phyloP scores from a whole-genome alignment of 2,888 invertebrate species.

The Coelopa pilipes region DNA sequence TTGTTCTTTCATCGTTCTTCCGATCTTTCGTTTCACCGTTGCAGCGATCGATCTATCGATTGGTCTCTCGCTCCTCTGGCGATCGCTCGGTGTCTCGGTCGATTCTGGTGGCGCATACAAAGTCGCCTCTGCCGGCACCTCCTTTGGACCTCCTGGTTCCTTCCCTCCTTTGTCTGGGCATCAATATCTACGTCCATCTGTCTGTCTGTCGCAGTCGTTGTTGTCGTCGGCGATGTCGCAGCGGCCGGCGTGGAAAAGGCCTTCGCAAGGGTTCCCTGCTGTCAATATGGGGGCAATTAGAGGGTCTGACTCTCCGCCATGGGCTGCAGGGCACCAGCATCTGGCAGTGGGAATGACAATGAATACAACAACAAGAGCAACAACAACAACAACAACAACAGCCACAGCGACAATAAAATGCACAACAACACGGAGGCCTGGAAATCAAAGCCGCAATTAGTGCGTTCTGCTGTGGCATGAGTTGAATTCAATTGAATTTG shows the following conservation, averaged over 20 bases:
- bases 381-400: slow-evolving; percentile 16
- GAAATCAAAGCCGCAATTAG: slow-evolving; percentile 55
- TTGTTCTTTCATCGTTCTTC: too few species aligned
- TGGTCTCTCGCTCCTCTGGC: too few species aligned
- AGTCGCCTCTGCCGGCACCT: too few species aligned
- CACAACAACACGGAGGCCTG: neutral
- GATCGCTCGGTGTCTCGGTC: slow-evolving; percentile 9
- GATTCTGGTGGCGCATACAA: neutral
- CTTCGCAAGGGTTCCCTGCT: slow-evolving; percentile 39
- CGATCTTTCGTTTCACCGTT: neutral
- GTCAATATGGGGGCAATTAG: slow-evolving; percentile 21
- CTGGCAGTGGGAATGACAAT: neutral
- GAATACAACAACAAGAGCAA: neutral
- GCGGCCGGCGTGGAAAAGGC: slow-evolving; percentile 52
- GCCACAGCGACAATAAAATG: neutral
- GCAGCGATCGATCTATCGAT: too few species aligned
- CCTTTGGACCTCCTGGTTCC: too few species aligned
- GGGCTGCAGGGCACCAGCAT: neutral
- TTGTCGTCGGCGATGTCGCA: slow-evolving; percentile 34
- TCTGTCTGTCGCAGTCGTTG: slow-evolving; percentile 2
- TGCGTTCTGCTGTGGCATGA: slow-evolving; percentile 59
- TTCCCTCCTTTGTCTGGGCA: neutral
- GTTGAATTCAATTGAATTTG: slow-evolving; percentile 19
- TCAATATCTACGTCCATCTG: neutral
- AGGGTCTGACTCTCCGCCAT: slow-evolving; percentile 7